Conservation (phyloP, 2,113 vertebrate genomes). For the Petrocephalus microphthalmus region DNA sequence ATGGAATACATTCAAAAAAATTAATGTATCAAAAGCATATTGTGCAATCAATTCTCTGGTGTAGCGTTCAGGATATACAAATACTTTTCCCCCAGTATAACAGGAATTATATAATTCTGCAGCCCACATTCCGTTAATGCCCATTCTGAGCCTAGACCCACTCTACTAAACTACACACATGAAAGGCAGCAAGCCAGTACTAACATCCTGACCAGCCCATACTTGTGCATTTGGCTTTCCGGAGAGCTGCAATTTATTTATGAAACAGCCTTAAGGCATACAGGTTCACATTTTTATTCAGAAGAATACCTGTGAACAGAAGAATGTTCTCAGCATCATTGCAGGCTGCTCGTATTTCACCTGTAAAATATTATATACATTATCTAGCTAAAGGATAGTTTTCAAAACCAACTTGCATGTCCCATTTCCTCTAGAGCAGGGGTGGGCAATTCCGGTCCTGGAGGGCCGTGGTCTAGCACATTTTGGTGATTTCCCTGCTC, state of each 20-base stretch:
- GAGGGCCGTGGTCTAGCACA: no score
- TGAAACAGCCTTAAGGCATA: not conserved
- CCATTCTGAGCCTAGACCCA: not conserved
- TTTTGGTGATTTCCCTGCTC: no score
- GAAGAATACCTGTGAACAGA: not conserved
- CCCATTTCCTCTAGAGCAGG: not conserved
- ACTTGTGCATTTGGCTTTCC: not conserved
- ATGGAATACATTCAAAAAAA: not conserved
- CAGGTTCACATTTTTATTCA: not conserved
- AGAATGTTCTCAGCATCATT: not conserved
- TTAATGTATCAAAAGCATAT: not conserved
- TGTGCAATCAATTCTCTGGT: not conserved
- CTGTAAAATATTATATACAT: not conserved
- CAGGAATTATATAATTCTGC: not conserved
- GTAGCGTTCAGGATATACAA: not conserved
- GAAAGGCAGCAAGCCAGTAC: not conserved
- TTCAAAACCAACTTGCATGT: not conserved
- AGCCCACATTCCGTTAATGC: not conserved
- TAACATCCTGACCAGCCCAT: not conserved
- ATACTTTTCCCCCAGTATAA: not conserved
- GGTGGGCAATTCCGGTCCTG: no score
- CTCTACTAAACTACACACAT: not conserved
- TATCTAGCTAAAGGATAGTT: not conserved
- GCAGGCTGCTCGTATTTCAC: not conserved
- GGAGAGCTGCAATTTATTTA: not conserved